phyloP scores from a whole-genome alignment of 30 jellyfish, hydroid and myxozoan genomes.

The Pelagia noctiluca region DNA sequence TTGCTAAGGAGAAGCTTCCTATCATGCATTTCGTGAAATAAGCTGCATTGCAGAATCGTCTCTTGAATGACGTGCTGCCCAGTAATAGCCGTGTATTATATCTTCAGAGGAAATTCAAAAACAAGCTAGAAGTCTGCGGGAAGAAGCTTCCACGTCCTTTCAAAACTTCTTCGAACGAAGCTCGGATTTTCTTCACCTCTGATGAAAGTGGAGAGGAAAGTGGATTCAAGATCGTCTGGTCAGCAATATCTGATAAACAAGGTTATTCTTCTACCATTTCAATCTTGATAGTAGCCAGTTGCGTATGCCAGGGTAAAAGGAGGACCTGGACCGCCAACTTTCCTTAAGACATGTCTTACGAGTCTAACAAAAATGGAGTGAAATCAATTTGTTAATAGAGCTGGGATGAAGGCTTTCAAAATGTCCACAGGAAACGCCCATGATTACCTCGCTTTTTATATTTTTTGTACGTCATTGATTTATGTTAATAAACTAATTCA shows the following conservation, averaged over 20 bases:
- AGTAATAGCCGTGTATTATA: no score
- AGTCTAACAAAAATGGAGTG: neutral
- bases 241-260: constrained; percentile 55
- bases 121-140: constrained; percentile 61
- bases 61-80: neutral
- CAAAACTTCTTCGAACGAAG: constrained; percentile 60
- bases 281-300: neutral
- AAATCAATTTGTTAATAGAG: no score
- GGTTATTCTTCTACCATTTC: neutral
- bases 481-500: no score
- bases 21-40: neutral
- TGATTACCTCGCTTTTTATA: neutral
- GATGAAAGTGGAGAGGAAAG: constrained; percentile 71
- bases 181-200: constrained; percentile 30
- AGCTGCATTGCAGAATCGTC: neutral
- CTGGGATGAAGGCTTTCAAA: neutral
- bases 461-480: no score
- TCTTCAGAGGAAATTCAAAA: constrained; percentile 60
- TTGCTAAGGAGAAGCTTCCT: no score
- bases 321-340: neutral
- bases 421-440: neutral
- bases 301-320: neutral
- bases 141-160: constrained; percentile 56
- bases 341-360: neutral
- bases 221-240: constrained; percentile 66